phyloP scores from a whole-genome alignment of 1,140 invertebrate species.

The Battus philenor region DNA sequence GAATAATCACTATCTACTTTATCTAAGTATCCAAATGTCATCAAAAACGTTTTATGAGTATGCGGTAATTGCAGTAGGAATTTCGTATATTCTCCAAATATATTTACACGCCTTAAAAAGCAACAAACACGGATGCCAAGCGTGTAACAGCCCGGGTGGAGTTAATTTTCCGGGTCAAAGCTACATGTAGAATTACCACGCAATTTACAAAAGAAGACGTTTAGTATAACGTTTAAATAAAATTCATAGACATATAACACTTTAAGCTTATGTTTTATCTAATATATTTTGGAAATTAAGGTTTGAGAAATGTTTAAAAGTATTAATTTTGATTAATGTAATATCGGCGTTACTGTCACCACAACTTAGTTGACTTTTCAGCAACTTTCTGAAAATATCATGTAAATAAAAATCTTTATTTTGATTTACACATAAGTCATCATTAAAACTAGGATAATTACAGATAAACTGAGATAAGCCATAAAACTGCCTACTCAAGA shows the following conservation, averaged over 20 bases:
- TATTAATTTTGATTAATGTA: background rate
- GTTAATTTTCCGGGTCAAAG: conserved; percentile 52
- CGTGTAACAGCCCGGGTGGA: conserved; percentile 33
- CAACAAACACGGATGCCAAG: conserved; percentile 19
- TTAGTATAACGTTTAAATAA: conserved; percentile 4
- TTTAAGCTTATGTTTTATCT: background rate
- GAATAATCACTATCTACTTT: no score
- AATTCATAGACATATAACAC: background rate
- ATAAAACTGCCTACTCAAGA: no score
- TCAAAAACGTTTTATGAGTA: no score
- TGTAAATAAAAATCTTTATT: no score
- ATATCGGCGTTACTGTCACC: background rate
- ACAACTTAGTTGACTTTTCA: no score
- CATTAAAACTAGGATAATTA: no score
- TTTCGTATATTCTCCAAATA: conserved; percentile 17
- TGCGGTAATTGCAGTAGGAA: conserved; percentile 2
- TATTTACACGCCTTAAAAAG: conserved; percentile 23
- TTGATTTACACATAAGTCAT: no score
- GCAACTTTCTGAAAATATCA: no score
- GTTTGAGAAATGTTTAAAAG: background rate
- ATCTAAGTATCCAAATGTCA: no score
- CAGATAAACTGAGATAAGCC: no score
- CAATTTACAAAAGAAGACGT: conserved; percentile 1
- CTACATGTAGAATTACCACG: conserved; percentile 34
- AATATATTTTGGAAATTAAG: background rate